These are phyloP conservation scores for Brachionus koreanus DNA, from an alignment of 1,140 invertebrate genomes.

Conservation along the genomic window DNA sequence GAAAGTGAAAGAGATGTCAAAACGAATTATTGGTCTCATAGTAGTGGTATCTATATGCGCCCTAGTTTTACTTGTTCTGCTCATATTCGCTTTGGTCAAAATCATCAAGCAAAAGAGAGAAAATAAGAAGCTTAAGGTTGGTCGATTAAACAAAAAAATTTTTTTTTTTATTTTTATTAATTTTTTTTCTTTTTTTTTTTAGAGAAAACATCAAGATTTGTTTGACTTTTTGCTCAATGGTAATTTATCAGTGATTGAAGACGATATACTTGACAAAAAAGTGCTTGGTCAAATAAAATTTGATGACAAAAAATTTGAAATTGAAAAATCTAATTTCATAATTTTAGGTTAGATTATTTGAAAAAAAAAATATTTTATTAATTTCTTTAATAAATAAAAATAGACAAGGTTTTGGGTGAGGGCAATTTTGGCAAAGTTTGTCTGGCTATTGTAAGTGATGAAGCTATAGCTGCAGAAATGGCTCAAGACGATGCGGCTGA, in stretches of 20 bases:
- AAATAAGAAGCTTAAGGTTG: slow-evolving; percentile 16
- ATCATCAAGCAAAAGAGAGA: slow-evolving; percentile 28
- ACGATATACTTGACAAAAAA: background rate
- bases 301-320: slow-evolving; percentile 42
- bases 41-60: background rate
- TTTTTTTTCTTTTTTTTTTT: background rate
- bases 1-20: background rate
- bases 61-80: background rate
- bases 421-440: slow-evolving; percentile 43
- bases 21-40: background rate
- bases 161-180: background rate
- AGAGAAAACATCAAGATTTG: slow-evolving; percentile 29
- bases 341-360: background rate
- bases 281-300: slow-evolving; percentile 9
- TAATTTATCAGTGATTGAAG: background rate
- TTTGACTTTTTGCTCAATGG: slow-evolving; percentile 26
- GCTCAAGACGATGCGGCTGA: background rate
- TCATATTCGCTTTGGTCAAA: background rate
- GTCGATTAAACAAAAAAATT: background rate
- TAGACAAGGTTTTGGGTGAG: background rate
- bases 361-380: background rate
- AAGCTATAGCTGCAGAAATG: background rate
- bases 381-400: background rate
- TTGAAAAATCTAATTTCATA: background rate
- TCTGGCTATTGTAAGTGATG: background rate